These are phyloP conservation scores for Kryptolebias marmoratus DNA, from an alignment of 2,113 vertebrate species.

Conservation along the genomic window DNA sequence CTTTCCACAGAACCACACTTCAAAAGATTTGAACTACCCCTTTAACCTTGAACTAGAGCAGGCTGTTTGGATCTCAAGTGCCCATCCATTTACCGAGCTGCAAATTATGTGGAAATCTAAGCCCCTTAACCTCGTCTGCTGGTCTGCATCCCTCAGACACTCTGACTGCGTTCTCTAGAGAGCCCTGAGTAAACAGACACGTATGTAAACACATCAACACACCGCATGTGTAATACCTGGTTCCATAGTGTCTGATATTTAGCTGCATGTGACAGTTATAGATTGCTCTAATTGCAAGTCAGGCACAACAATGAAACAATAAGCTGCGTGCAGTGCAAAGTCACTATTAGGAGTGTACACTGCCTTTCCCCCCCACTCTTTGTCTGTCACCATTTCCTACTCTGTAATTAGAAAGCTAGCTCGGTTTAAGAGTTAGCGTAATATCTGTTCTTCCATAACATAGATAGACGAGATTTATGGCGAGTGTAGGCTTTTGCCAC, in stretches of 20 bases:
- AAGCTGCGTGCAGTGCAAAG: slow-evolving; percentile 6
- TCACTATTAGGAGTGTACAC: slow-evolving; percentile 3
- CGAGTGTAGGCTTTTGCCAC: slow-evolving; percentile 43
- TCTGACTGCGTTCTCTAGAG: slow-evolving; percentile 67
- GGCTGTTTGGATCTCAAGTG: slow-evolving; percentile 44
- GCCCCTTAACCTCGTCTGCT: slow-evolving; percentile 58
- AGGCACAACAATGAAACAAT: not conserved
- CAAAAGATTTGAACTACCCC: too few relatives aligned
- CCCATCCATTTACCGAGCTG: slow-evolving; percentile 42
- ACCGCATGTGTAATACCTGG: slow-evolving; percentile 18
- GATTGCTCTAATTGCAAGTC: not conserved
- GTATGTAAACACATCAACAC: slow-evolving; percentile 16
- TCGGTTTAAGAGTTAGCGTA: slow-evolving; percentile 32
- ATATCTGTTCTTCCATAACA: slow-evolving; percentile 43
- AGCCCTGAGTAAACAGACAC: slow-evolving; percentile 60
- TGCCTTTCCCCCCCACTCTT: not conserved
- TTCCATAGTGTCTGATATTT: slow-evolving; percentile 42
- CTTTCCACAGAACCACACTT: too few relatives aligned
- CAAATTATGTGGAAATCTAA: slow-evolving; percentile 64
- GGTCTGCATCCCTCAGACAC: slow-evolving; percentile 58
- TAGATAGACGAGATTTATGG: slow-evolving; percentile 24
- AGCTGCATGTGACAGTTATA: slow-evolving; percentile 7
- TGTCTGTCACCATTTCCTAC: not conserved
- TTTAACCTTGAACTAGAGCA: slow-evolving; percentile 50
- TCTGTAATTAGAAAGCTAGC: slow-evolving; percentile 49